phyloP scores from a whole-genome alignment of 2,113 vertebrate genomes.

The Lycocorax pyrrhopterus region DNA sequence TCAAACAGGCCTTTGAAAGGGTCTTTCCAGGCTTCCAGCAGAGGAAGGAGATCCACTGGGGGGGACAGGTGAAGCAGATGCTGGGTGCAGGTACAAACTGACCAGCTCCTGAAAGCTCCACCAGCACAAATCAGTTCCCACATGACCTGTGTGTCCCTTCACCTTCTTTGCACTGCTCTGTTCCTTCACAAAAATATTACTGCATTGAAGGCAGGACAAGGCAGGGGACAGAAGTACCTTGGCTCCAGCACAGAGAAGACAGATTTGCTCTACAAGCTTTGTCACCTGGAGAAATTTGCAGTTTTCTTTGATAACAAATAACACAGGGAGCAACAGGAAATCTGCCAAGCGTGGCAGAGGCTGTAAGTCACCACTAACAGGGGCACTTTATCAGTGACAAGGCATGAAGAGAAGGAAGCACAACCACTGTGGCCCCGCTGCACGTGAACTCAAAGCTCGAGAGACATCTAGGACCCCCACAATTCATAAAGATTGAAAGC shows the following conservation, averaged over 20 bases:
- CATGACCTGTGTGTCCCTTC: background rate
- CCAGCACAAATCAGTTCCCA: background rate
- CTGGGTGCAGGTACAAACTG: background rate
- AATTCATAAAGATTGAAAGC: background rate
- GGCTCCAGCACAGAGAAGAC: background rate
- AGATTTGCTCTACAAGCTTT: background rate
- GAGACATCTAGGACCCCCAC: background rate
- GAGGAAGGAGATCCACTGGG: background rate
- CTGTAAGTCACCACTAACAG: background rate
- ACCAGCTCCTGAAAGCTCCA: background rate
- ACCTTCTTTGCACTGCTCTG: background rate
- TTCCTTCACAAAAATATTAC: background rate
- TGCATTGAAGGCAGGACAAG: background rate
- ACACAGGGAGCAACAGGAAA: background rate
- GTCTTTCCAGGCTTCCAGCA: background rate
- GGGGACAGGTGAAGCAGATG: background rate
- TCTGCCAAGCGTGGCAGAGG: background rate
- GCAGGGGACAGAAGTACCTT: background rate
- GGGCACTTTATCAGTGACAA: background rate
- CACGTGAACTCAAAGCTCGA: background rate
- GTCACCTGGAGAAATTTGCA: background rate
- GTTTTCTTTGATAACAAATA: background rate
- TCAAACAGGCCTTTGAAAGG: background rate
- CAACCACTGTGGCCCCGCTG: background rate
- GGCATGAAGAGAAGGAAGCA: background rate